phyloP scores from a whole-genome alignment of 2,113 vertebrate genomes.

The Manacus vitellinus region DNA sequence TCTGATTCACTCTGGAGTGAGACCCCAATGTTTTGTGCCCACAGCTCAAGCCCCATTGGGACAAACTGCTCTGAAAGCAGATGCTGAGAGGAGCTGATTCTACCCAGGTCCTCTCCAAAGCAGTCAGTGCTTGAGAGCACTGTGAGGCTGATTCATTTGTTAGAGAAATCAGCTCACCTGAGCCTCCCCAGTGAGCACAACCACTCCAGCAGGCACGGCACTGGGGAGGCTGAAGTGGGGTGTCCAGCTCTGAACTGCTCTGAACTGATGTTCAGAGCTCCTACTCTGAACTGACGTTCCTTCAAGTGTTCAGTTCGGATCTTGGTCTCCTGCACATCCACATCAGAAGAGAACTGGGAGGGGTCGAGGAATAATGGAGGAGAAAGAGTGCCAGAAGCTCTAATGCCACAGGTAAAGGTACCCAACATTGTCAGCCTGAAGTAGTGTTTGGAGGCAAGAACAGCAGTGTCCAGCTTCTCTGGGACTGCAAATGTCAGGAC shows the following conservation, averaged over 20 bases:
- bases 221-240: too few relatives aligned
- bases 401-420: neutral
- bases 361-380: accelerated
- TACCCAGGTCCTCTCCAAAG: neutral
- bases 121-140: neutral
- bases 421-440: neutral
- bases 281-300: neutral
- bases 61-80: neutral
- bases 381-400: neutral
- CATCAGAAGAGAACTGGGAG: neutral
- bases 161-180: neutral
- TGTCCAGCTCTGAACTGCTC: too few relatives aligned
- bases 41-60: accelerated
- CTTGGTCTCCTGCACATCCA: neutral
- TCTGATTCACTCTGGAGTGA: neutral
- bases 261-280: neutral
- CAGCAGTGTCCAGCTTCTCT: neutral
- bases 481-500: neutral
- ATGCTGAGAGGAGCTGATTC: neutral
- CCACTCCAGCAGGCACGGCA: neutral
- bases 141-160: accelerated
- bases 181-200: neutral
- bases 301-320: accelerated
- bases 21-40: accelerated
- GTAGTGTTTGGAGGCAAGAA: neutral